These are phyloP conservation scores for Tipula confusa DNA, from an alignment of 2,888 invertebrate genomes.

Conservation along the genomic window DNA sequence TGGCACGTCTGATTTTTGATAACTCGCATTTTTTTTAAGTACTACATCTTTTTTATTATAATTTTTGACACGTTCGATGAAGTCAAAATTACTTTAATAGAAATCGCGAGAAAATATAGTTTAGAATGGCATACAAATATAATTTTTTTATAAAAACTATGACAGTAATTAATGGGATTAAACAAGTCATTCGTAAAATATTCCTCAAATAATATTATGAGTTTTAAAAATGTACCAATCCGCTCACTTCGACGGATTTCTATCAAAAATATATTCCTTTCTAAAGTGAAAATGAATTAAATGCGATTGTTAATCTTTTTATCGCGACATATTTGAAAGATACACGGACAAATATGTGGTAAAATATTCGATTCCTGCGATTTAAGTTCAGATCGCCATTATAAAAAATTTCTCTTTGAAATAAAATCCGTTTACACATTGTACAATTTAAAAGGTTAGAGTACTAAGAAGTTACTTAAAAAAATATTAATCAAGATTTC, in stretches of 20 bases:
- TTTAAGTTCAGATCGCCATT: too few relatives aligned
- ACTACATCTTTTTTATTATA: not conserved
- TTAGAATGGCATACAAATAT: not conserved
- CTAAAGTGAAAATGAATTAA: not conserved
- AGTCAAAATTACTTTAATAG: not conserved
- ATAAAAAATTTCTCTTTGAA: too few relatives aligned
- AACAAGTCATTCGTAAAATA: not conserved
- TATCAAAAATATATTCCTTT: not conserved
- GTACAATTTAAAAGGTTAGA: not conserved
- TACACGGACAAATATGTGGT: not conserved
- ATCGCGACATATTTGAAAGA: not conserved
- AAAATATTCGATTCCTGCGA: not conserved
- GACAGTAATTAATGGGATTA: not conserved
- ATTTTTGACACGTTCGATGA: not conserved
- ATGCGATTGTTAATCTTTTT: not conserved
- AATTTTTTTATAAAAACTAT: not conserved
- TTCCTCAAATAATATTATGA: not conserved
- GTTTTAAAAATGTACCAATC: not conserved
- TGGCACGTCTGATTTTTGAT: not conserved
- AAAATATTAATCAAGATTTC: not conserved
- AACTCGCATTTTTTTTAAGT: not conserved
- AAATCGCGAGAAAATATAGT: not conserved
- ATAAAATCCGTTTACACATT: not conserved
- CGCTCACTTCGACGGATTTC: not conserved
- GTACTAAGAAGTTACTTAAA: not conserved